These are phyloP conservation scores for Corythornis cristatus DNA, from an alignment of 2,113 vertebrate species.

Conservation along the genomic window DNA sequence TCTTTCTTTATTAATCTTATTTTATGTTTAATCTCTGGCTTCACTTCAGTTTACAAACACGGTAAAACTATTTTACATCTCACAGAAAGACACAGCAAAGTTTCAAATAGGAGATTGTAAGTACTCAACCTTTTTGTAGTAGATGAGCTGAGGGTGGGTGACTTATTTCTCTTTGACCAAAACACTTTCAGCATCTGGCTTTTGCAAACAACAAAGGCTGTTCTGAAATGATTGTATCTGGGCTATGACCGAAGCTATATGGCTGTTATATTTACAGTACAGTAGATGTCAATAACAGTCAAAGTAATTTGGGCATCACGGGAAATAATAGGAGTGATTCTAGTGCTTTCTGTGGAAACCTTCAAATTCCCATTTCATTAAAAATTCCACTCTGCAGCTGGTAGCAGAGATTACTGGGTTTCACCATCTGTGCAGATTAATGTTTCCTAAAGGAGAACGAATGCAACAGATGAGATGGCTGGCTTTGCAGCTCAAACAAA, in stretches of 20 bases:
- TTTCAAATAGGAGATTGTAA: background rate
- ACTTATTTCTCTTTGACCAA: background rate
- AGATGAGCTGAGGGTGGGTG: background rate
- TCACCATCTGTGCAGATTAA: conserved; percentile 85
- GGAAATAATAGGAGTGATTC: conserved; percentile 67
- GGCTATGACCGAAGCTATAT: background rate
- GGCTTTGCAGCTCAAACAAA: conserved; percentile 72
- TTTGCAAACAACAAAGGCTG: background rate
- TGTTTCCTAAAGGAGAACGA: conserved; percentile 75
- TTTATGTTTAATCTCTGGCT: background rate
- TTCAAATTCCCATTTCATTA: conserved; percentile 84
- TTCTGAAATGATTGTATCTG: background rate
- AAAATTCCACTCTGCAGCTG: conserved; percentile 81
- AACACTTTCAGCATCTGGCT: background rate
- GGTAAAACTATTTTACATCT: background rate
- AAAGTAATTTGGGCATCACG: conserved; percentile 69
- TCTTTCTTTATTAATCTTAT: background rate
- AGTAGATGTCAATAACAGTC: conserved; percentile 55
- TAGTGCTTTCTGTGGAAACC: conserved; percentile 78
- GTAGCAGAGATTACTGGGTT: conserved; percentile 80
- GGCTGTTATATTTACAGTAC: conserved; percentile 21
- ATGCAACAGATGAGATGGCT: conserved; percentile 74
- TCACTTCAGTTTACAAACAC: background rate
- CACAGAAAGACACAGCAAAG: background rate
- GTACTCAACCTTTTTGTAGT: background rate